Conservation (phyloP, 1,140 invertebrate genomes). For the Pachypsylla venusta region DNA sequence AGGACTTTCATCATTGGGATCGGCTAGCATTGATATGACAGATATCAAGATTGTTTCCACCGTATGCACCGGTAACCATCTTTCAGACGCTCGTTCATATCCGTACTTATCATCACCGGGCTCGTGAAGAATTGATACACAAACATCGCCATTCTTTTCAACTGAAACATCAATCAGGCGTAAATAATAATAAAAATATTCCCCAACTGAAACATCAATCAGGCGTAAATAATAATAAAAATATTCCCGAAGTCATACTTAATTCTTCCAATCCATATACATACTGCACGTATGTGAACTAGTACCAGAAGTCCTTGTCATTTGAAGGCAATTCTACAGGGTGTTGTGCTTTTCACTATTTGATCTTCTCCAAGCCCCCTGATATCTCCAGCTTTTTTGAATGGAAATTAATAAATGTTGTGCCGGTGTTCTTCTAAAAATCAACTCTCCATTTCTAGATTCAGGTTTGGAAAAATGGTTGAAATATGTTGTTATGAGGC, state of each 20-base stretch:
- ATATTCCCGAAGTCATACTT: not conserved
- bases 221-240: slow-evolving; percentile 15
- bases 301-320: not conserved
- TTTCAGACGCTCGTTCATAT: slow-evolving; percentile 96
- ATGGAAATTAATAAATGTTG: too few species aligned
- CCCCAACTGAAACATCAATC: not conserved
- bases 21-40: slow-evolving; percentile 98
- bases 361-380: too few species aligned
- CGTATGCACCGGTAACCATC: slow-evolving; percentile 98
- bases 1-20: slow-evolving; percentile 99
- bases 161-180: slow-evolving; percentile 53
- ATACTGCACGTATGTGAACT: not conserved
- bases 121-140: slow-evolving; percentile 98
- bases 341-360: too few species aligned
- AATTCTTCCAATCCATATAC: too few species aligned
- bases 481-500: too few species aligned
- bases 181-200: slow-evolving; percentile 12
- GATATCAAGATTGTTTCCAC: slow-evolving; percentile 98
- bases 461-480: too few species aligned
- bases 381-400: too few species aligned
- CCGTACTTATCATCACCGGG: slow-evolving; percentile 99
- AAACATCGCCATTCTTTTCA: slow-evolving; percentile 97
- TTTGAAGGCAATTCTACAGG: too few species aligned
- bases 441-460: too few species aligned
- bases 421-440: too few species aligned